These are phyloP conservation scores for Falco concolor DNA, from an alignment of 2,797 vertebrate species.

Conservation along the genomic window DNA sequence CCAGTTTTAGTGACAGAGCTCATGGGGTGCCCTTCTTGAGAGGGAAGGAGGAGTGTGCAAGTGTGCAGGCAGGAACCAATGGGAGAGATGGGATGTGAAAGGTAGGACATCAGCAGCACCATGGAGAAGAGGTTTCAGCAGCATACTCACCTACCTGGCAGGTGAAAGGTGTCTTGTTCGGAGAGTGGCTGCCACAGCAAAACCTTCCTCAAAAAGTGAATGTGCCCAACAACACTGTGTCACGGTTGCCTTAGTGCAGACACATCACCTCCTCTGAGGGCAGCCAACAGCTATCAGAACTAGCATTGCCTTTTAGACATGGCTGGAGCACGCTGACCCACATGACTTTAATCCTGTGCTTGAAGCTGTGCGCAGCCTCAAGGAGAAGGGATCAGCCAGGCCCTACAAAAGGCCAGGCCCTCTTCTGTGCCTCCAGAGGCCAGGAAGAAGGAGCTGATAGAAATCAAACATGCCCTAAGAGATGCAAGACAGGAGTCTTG, in stretches of 20 bases:
- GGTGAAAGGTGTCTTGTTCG: not conserved
- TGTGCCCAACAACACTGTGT: not conserved
- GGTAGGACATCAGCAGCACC: not conserved
- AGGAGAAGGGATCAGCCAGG: not conserved
- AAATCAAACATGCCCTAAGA: not conserved
- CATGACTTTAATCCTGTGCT: not conserved
- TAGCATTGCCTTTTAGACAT: not conserved
- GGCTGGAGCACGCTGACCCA: not conserved
- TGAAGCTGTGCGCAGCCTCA: not conserved
- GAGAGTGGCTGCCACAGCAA: not conserved
- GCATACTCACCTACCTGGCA: not conserved
- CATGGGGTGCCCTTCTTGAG: not conserved
- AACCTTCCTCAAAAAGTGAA: not conserved
- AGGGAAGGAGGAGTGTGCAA: not conserved
- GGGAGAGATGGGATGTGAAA: not conserved
- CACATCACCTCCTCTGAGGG: not conserved
- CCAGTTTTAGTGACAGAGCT: not conserved
- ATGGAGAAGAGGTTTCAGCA: not conserved
- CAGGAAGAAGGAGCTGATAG: not conserved
- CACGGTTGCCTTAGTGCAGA: not conserved
- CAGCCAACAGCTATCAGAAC: not conserved
- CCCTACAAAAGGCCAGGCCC: not conserved
- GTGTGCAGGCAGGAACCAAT: not conserved
- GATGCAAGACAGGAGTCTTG: not conserved
- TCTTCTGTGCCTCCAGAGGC: not conserved